Conservation (phyloP, 2,797 vertebrate genomes). For the Anisognathus igniventris region DNA sequence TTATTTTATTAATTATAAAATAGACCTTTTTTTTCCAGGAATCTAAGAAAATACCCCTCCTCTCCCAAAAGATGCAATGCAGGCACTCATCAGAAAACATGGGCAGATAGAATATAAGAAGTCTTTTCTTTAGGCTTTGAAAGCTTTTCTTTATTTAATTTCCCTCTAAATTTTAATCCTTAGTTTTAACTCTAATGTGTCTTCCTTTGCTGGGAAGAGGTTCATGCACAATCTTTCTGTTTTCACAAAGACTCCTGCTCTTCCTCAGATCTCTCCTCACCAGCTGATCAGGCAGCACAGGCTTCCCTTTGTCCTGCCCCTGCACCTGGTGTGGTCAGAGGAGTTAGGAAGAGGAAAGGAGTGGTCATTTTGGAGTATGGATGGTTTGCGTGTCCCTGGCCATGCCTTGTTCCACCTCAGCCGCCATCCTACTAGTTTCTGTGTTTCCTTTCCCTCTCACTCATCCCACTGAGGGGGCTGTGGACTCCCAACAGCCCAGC, state of each 20-base stretch:
- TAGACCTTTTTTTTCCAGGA: neutral
- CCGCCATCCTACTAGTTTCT: neutral
- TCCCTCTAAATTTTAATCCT: neutral
- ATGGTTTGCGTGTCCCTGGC: neutral
- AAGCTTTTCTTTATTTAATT: neutral
- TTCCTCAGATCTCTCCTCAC: neutral
- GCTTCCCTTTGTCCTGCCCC: neutral
- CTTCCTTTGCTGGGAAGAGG: neutral
- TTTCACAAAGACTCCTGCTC: neutral
- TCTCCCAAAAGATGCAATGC: neutral
- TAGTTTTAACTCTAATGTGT: neutral
- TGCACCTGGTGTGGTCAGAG: neutral
- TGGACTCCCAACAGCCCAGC: neutral
- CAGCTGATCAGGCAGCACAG: neutral
- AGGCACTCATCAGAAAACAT: neutral
- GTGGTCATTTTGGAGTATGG: neutral
- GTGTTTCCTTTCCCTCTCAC: neutral
- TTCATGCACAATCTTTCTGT: neutral
- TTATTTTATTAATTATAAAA: constrained; percentile 20
- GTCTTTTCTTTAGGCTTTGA: neutral
- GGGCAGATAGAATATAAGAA: neutral
- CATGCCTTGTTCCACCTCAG: neutral
- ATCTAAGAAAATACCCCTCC: neutral
- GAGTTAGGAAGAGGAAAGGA: neutral
- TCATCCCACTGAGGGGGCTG: neutral